Evolutionary conservation across 2,113 vertebrate species (phyloP).

Genomic region (Cairina moschata): DNA sequence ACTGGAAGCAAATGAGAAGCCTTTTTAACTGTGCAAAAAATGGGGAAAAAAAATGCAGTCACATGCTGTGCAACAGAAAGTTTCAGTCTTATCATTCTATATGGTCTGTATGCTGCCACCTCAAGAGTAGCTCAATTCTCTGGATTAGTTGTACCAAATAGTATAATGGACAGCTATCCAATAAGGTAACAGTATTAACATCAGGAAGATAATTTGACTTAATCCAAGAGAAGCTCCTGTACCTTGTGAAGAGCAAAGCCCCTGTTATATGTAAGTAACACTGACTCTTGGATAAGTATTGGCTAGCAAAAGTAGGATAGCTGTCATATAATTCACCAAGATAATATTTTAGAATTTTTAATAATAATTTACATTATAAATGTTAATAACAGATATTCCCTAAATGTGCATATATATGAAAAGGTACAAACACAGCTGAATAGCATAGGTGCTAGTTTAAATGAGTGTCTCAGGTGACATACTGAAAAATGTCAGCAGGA

Average conservation of each 20-base stretch:
- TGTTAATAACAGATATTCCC: not conserved
- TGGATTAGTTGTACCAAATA: not conserved
- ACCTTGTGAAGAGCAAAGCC: no score
- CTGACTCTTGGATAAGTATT: no score
- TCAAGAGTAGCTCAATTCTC: not conserved
- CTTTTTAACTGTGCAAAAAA: not conserved
- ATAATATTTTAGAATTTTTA: not conserved
- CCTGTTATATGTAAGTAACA: no score
- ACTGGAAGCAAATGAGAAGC: not conserved
- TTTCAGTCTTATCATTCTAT: not conserved
- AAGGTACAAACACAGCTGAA: not conserved
- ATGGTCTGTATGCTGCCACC: not conserved
- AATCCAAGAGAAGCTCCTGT: no score
- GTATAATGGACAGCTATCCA: not conserved
- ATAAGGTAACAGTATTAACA: no score
- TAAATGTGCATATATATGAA: not conserved
- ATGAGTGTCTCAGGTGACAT: not conserved
- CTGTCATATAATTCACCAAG: not conserved
- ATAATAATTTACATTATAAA: not conserved
- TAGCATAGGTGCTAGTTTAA: not conserved
- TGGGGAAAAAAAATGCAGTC: not conserved
- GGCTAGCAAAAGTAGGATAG: no score
- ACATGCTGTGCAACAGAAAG: fast-evolving
- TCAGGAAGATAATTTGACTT: no score
- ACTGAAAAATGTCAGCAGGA: not conserved